These are phyloP conservation scores for Ptilodon capucinus DNA, from an alignment of 2,888 invertebrate species.

Conservation along the genomic window DNA sequence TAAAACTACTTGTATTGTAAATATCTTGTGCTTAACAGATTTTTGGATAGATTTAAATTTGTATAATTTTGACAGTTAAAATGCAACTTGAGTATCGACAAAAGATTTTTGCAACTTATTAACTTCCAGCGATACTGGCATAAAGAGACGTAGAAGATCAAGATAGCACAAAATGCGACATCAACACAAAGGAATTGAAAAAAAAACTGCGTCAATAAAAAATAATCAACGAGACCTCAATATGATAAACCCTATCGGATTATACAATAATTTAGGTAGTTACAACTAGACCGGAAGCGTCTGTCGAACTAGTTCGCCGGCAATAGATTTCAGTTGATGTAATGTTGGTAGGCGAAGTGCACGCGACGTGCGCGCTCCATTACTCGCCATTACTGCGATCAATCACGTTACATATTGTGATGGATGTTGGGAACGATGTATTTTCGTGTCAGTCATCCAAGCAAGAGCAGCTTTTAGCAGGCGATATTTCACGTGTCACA, in stretches of 20 bases:
- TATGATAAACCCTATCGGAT: not conserved
- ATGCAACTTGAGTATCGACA: no score
- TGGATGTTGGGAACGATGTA: slow-evolving; percentile 1
- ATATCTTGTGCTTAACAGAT: no score
- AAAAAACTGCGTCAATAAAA: not conserved
- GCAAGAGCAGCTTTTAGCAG: not conserved
- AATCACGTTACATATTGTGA: slow-evolving; percentile 18
- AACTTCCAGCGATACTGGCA: not conserved
- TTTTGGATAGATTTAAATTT: no score
- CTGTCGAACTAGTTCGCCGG: slow-evolving; percentile 8
- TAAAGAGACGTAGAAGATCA: not conserved
- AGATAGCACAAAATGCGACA: not conserved
- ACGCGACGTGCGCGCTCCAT: slow-evolving; percentile 5
- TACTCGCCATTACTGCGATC: slow-evolving; percentile 13
- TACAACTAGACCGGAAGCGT: slow-evolving; percentile 12
- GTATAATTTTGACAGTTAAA: no score
- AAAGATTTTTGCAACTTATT: no score
- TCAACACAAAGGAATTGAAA: not conserved
- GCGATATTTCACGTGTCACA: not conserved
- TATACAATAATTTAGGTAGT: not conserved
- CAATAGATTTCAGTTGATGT: slow-evolving; percentile 24
- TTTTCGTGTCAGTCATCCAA: not conserved
- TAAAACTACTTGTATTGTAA: no score
- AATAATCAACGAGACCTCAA: not conserved
- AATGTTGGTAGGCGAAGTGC: slow-evolving; percentile 7